Evolutionary conservation across 2,113 vertebrate genomes (phyloP).

Genomic region (Ardeotis arabs): DNA sequence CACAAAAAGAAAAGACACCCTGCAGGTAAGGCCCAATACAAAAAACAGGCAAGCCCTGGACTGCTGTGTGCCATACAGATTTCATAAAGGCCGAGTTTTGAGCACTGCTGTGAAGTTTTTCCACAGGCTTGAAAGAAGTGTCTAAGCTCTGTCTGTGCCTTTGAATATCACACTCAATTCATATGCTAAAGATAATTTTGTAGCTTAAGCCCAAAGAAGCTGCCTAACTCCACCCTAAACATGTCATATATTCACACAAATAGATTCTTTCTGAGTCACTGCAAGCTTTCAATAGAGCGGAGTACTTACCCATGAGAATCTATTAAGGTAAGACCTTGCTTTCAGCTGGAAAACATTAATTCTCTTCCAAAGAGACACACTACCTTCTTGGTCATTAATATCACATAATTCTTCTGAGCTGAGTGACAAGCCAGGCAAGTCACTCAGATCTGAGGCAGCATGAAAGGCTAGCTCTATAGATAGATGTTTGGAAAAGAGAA

Average conservation of each 20-base stretch:
- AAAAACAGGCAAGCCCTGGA: not conserved
- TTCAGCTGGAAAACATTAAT: slow-evolving; percentile 36
- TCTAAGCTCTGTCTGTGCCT: not conserved
- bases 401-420: not conserved
- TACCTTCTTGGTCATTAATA: slow-evolving; percentile 24
- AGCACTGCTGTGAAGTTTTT: not conserved
- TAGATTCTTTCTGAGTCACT: not conserved
- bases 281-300: not conserved
- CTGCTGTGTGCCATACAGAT: not conserved
- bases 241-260: not conserved
- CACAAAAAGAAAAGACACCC: not conserved
- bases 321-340: slow-evolving; percentile 30
- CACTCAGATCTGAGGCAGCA: not conserved
- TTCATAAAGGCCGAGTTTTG: not conserved
- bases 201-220: not conserved
- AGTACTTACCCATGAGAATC: not conserved
- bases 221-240: slow-evolving; percentile 11
- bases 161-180: not conserved
- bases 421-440: slow-evolving; percentile 22
- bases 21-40: not conserved
- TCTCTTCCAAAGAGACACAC: not conserved
- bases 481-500: not conserved
- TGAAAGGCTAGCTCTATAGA: not conserved
- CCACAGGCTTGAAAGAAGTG: not conserved
- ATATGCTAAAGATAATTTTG: not conserved